Base-by-base conservation (phyloP, 2,888 invertebrate genomes). In the Machimus atricapillus region DNA sequence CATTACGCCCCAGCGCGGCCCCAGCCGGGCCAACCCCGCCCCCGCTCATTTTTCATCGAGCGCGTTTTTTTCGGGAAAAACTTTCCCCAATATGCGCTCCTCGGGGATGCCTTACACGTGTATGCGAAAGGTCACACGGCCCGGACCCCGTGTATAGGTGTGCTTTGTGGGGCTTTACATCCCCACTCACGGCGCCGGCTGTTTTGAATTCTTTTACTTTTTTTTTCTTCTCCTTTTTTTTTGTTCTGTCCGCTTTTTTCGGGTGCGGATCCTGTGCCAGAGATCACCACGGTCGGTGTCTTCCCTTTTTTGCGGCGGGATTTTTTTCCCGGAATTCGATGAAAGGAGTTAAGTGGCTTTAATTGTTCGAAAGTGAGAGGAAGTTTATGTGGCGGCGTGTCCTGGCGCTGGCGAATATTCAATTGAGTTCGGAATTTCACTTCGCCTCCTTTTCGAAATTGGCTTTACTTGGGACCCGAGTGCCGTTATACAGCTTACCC, bases 361-460 rank as follows among this genome's bases (percentile, higher is more conserved):
- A 85, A 85, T 85, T 85, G 85, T 85, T 85, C 74, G 85, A 85
- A 85, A 85, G 74, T 74, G 85, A 85, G 74, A 85, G 85, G 85
- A 74, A 85, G 74, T 85, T 74, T 85, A 31, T 73, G 74, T 85
- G 85, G 43, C 43, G 74, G 52, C 27, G 74, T 74, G 85, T 58
- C 66, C 66, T 12, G 66, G 66, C 8, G 66, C 40, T 66, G 23
- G 66, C 37, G 79, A 79, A 79, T 79, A 37, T 83, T 83, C 82
- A 66, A 83, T 83, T 83, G 58, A 66, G 82, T 83, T 66, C 31
- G 66, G 19, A 66, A 37, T 83, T 83, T 83, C 82, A 37, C 37
- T 83, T 40, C 66, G 43, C 82, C 46, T 66, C 46, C 40, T 83
- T 83, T 83, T 83, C 6, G 66, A 23, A 66, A 66, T 52, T 79